Evolutionary conservation across 2,113 vertebrate genomes (phyloP).

Genomic region (Thomomys bottae): DNA sequence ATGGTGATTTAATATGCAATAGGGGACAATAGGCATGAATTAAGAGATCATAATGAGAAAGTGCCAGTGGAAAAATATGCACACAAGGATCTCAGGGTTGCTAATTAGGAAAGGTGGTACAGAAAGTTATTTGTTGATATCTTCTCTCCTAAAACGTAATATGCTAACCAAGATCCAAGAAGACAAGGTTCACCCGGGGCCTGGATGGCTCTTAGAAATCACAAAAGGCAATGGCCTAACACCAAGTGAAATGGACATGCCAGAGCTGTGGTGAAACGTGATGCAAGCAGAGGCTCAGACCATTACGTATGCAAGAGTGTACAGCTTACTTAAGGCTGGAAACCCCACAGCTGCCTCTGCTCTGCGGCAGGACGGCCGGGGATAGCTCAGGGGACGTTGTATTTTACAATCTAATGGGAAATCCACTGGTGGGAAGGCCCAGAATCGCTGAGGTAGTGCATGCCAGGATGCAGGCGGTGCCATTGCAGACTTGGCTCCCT

Average conservation of each 20-base stretch:
- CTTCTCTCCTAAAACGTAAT: not conserved
- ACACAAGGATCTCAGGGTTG: not conserved
- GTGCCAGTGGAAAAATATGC: not conserved
- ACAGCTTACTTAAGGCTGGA: not conserved
- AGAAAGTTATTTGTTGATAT: not conserved
- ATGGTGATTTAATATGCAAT: not conserved
- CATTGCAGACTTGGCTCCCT: not conserved
- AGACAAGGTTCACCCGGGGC: not conserved
- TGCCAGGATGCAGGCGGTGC: not conserved
- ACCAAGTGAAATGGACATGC: not conserved
- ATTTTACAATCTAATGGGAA: not conserved
- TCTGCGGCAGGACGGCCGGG: not conserved
- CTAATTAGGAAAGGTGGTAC: not conserved
- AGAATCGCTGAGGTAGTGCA: not conserved
- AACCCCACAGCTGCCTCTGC: not conserved
- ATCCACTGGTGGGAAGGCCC: not conserved
- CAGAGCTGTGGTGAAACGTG: not conserved
- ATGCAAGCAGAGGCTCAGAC: not conserved
- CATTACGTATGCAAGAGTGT: not conserved
- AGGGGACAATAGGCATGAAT: not conserved
- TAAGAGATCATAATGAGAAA: not conserved
- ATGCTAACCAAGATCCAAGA: not conserved
- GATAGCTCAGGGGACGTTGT: not conserved
- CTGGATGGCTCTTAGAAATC: not conserved
- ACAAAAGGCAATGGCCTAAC: not conserved